Evolutionary conservation across 2,113 vertebrate genomes (phyloP).

Genomic region (Corvus cornix): DNA sequence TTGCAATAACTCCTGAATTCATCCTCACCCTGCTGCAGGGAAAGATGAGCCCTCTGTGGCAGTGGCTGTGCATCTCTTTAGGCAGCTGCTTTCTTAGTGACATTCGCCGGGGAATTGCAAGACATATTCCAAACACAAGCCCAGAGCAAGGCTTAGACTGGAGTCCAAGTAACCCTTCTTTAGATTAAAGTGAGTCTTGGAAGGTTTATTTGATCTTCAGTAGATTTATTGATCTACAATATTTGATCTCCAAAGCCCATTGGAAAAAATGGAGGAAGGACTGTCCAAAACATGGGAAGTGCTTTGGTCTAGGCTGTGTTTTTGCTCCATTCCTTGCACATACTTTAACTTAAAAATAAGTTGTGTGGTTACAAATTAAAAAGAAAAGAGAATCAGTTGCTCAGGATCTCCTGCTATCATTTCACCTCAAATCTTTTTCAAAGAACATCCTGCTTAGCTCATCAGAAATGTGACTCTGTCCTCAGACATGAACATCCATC

Average conservation of each 20-base stretch:
- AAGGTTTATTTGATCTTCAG: not conserved
- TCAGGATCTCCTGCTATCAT: not conserved
- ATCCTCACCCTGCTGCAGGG: not conserved
- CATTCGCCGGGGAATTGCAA: not conserved
- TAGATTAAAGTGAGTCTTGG: not conserved
- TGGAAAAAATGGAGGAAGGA: not conserved
- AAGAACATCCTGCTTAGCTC: not conserved
- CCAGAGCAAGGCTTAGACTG: not conserved
- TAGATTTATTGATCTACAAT: not conserved
- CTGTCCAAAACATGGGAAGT: not conserved
- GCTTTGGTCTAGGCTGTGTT: not conserved
- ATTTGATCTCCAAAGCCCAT: not conserved
- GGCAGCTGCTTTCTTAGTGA: not conserved
- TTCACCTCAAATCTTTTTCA: not conserved
- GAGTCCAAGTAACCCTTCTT: not conserved
- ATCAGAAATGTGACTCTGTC: not conserved
- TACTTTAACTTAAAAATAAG: not conserved
- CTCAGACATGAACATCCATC: not conserved
- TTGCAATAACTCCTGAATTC: not conserved
- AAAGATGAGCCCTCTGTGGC: accelerated
- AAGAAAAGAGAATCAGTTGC: not conserved
- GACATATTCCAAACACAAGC: not conserved
- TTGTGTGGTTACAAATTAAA: not conserved
- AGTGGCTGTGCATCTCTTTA: not conserved
- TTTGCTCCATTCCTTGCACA: not conserved